These are phyloP conservation scores for Scylla paramamosain DNA, from an alignment of 1,140 invertebrate genomes.

Conservation along the genomic window DNA sequence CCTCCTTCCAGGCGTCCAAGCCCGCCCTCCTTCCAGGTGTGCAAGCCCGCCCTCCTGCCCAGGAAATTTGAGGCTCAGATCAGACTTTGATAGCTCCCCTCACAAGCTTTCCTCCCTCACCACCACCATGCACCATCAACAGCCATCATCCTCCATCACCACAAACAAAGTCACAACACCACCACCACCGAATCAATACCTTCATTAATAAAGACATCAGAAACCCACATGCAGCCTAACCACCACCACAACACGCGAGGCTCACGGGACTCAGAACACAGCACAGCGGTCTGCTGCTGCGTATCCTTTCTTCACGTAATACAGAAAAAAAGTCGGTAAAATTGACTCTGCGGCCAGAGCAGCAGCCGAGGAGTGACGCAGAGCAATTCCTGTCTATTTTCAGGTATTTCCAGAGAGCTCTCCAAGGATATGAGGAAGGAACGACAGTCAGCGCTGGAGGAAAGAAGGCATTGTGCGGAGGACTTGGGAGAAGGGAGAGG, in stretches of 20 bases:
- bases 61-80: conserved; percentile 29
- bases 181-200: not conserved
- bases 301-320: not conserved
- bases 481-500: not conserved
- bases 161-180: not conserved
- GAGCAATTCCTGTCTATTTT: conserved; percentile 30
- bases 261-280: too few species aligned
- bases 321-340: not conserved
- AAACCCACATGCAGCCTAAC: not conserved
- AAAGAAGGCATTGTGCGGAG: not conserved
- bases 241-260: too few species aligned
- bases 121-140: not conserved
- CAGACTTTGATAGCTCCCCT: conserved; percentile 34
- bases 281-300: not conserved
- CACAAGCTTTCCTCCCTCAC: not conserved
- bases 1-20: conserved; percentile 25
- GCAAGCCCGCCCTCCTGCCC: not conserved
- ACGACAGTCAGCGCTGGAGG: not conserved
- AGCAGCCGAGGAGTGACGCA: not conserved
- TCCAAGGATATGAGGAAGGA: conserved; percentile 8
- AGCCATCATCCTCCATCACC: not conserved
- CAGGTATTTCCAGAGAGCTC: conserved; percentile 27
- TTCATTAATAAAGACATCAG: not conserved
- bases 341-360: not conserved
- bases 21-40: not conserved